These are phyloP conservation scores for Bombylius major DNA, from an alignment of 2,888 invertebrate genomes.

Conservation along the genomic window DNA sequence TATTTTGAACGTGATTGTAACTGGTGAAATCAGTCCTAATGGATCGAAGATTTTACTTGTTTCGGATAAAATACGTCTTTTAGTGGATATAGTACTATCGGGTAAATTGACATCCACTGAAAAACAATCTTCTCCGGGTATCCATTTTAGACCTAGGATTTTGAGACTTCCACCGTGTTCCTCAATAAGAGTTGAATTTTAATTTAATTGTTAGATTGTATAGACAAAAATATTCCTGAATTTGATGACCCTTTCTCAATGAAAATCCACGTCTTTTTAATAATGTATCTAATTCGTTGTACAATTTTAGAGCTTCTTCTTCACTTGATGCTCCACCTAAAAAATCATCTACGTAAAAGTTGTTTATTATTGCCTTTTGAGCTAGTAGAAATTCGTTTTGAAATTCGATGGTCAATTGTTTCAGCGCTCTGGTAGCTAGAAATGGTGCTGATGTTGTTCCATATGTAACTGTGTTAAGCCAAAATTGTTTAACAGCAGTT, in stretches of 20 bases:
- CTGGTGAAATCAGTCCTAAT: background rate
- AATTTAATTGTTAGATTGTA: too few relatives aligned
- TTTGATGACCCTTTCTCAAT: slow-evolving; percentile 14
- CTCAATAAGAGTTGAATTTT: too few relatives aligned
- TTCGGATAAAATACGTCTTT: background rate
- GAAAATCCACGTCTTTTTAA: slow-evolving; percentile 7
- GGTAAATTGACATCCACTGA: too few relatives aligned
- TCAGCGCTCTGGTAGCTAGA: slow-evolving; percentile 1
- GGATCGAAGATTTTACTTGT: background rate
- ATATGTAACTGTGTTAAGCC: slow-evolving; percentile 7
- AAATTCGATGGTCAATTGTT: slow-evolving; percentile 1
- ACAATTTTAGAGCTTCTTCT: slow-evolving; percentile 4
- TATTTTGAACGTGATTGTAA: background rate
- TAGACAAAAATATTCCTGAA: background rate
- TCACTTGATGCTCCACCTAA: slow-evolving; percentile 3
- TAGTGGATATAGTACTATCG: too few relatives aligned
- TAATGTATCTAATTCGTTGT: slow-evolving; percentile 5
- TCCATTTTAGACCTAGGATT: slow-evolving; percentile 9
- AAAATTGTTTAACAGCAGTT: background rate
- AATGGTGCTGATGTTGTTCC: slow-evolving; percentile 8
- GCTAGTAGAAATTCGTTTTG: slow-evolving; percentile 5
- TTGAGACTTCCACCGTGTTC: slow-evolving; percentile 6
- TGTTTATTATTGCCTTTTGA: background rate
- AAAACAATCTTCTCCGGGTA: background rate
- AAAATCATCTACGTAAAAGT: slow-evolving; percentile 11